phyloP scores from a whole-genome alignment of 1,140 invertebrate species.

The Tenebrio molitor region DNA sequence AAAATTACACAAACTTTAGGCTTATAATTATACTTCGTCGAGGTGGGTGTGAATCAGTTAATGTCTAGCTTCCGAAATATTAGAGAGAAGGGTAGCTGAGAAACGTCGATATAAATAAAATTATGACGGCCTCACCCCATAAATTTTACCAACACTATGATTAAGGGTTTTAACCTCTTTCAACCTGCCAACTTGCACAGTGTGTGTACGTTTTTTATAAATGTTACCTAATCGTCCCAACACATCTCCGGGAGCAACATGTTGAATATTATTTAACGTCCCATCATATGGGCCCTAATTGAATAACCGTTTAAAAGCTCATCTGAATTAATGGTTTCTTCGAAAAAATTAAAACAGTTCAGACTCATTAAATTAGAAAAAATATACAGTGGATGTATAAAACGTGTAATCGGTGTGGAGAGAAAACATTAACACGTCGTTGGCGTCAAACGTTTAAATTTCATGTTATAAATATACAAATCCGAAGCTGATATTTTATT shows the following conservation, averaged over 20 bases:
- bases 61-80: constrained; percentile 44
- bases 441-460: constrained; percentile 27
- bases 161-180: constrained; percentile 51
- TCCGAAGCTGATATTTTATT: neutral
- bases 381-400: constrained; percentile 34
- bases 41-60: constrained; percentile 37
- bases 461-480: constrained; percentile 24
- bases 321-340: constrained; percentile 39
- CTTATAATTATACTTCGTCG: constrained; percentile 1
- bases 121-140: constrained; percentile 49
- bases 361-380: constrained; percentile 34
- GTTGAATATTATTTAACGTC: constrained; percentile 9
- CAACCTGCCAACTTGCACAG: constrained; percentile 44
- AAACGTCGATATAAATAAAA: constrained; percentile 56
- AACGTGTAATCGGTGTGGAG: constrained; percentile 25
- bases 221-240: constrained; percentile 21
- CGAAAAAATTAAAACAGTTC: constrained; percentile 30
- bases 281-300: constrained; percentile 25
- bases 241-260: constrained; percentile 37
- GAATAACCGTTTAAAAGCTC: constrained; percentile 40
- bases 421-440: constrained; percentile 37
- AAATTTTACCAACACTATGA: constrained; percentile 54
- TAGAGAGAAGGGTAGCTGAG: constrained; percentile 45
- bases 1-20: too few relatives aligned
- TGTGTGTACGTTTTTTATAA: constrained; percentile 43